Percentiles rank a stretch among this genome's conserved stretches.
Evolutionary conservation across 2,113 vertebrate species (phyloP).

Genomic region (Neogobius melanostomus): DNA sequence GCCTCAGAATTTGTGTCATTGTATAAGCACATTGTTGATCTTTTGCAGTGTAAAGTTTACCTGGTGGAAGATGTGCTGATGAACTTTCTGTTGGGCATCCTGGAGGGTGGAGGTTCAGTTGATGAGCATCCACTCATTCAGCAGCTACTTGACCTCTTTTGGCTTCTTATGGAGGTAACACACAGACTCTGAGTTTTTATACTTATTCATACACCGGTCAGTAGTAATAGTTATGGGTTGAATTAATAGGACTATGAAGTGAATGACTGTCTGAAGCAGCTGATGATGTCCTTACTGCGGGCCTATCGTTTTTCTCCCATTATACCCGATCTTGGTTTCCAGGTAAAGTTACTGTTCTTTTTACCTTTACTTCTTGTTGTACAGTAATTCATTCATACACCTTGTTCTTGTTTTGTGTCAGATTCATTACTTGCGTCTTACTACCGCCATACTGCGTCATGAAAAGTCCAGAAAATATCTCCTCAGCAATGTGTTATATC

Average conservation of each 20-base stretch:
- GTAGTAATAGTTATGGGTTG: background rate
- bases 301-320: conserved; percentile 97
- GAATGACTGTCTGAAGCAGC: conserved; percentile 93
- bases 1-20: background rate
- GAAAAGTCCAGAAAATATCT: conserved; percentile 95
- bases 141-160: conserved; percentile 92
- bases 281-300: conserved; percentile 95
- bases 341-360: conserved; percentile 73
- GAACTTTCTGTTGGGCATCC: conserved; percentile 89
- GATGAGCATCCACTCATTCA: conserved; percentile 88
- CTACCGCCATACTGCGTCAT: conserved; percentile 89
- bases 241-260: conserved; percentile 88
- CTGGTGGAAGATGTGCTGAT: conserved; percentile 95
- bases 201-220: background rate
- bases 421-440: conserved; percentile 94
- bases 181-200: background rate
- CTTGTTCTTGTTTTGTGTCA: conserved; percentile 56
- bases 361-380: background rate
- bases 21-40: background rate
- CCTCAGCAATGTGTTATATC: conserved; percentile 97
- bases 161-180: conserved; percentile 96
- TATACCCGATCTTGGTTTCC: conserved; percentile 93
- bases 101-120: conserved; percentile 84
- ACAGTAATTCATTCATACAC: background rate
- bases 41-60: conserved; percentile 90